Evolutionary conservation across 1,140 invertebrate genomes (phyloP).

Genomic region (Mactra quadrangularis): DNA sequence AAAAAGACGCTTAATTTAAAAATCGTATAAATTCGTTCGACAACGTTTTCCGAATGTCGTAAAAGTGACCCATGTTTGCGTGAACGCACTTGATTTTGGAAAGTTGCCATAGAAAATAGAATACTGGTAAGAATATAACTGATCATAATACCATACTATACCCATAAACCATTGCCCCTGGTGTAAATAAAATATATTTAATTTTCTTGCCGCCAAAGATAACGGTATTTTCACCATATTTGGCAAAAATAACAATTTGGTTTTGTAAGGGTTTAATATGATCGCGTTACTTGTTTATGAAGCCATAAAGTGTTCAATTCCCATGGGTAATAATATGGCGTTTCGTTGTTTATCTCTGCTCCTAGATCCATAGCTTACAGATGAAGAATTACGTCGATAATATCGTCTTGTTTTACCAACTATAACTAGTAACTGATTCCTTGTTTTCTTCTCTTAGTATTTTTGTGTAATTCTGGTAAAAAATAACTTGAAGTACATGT

Average conservation of each 20-base stretch:
- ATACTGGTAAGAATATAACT: slow-evolving; percentile 4
- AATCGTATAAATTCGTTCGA: not conserved
- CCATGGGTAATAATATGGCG: slow-evolving; percentile 32
- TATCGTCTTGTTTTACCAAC: not conserved
- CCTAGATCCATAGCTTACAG: not conserved
- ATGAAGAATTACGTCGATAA: not conserved
- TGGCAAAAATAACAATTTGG: slow-evolving; percentile 63
- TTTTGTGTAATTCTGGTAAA: too few relatives aligned
- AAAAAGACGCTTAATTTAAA: slow-evolving; percentile 23
- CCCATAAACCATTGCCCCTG: slow-evolving; percentile 57
- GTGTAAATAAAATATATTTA: slow-evolving; percentile 66
- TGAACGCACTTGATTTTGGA: slow-evolving; percentile 38
- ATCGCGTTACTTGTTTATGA: slow-evolving; percentile 57
- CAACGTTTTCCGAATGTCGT: slow-evolving; percentile 27
- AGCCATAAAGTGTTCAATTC: slow-evolving; percentile 43
- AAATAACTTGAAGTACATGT: too few relatives aligned
- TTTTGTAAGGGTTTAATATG: slow-evolving; percentile 55
- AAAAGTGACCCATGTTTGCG: slow-evolving; percentile 33
- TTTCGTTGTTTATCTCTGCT: slow-evolving; percentile 47
- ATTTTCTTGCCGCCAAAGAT: slow-evolving; percentile 60
- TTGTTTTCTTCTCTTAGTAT: too few relatives aligned
- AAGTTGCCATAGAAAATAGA: not conserved
- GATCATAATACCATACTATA: slow-evolving; percentile 39
- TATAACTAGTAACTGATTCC: too few relatives aligned
- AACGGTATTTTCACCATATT: slow-evolving; percentile 64